These are phyloP conservation scores for Globodera rostochiensis DNA, from an alignment of 1,140 invertebrate species.

Conservation along the genomic window DNA sequence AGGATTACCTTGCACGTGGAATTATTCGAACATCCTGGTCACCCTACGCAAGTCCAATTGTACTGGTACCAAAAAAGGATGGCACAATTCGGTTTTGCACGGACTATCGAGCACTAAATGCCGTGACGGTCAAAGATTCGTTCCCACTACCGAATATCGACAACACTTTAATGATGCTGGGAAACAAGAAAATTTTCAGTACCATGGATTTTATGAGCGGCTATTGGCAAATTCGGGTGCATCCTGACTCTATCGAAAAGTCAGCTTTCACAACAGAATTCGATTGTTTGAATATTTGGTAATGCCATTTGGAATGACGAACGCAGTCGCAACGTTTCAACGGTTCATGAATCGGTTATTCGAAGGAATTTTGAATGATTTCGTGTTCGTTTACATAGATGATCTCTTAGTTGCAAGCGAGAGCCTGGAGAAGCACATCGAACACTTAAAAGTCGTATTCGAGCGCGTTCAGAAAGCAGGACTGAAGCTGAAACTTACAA, in stretches of 20 bases:
- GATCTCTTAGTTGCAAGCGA: slow-evolving; percentile 4
- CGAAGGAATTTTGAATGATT: slow-evolving; percentile 4
- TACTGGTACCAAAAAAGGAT: slow-evolving; percentile 70
- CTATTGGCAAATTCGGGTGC: slow-evolving; percentile 45
- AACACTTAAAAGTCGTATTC: background rate
- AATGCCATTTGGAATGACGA: slow-evolving; percentile 68
- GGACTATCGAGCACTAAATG: slow-evolving; percentile 68
- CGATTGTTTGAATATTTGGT: slow-evolving; percentile 65
- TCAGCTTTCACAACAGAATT: slow-evolving; percentile 46
- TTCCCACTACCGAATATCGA: slow-evolving; percentile 67
- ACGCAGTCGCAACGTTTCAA: slow-evolving; percentile 68
- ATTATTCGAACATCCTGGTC: slow-evolving; percentile 47
- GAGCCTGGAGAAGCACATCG: background rate
- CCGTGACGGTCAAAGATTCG: slow-evolving; percentile 66
- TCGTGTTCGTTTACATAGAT: slow-evolving; percentile 9
- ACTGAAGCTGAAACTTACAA: no score
- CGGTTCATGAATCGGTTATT: slow-evolving; percentile 66
- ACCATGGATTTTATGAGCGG: slow-evolving; percentile 60
- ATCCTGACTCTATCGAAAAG: slow-evolving; percentile 27
- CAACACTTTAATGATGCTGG: slow-evolving; percentile 60
- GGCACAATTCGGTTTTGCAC: slow-evolving; percentile 66
- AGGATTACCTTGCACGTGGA: slow-evolving; percentile 11
- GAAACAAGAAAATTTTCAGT: slow-evolving; percentile 59
- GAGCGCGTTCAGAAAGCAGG: no score
- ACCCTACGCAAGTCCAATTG: slow-evolving; percentile 68